Evolutionary conservation across 2,888 invertebrate genomes (phyloP), one percentile per base, ranked within the genome.

Genomic region (Drosophila anceps): DNA sequence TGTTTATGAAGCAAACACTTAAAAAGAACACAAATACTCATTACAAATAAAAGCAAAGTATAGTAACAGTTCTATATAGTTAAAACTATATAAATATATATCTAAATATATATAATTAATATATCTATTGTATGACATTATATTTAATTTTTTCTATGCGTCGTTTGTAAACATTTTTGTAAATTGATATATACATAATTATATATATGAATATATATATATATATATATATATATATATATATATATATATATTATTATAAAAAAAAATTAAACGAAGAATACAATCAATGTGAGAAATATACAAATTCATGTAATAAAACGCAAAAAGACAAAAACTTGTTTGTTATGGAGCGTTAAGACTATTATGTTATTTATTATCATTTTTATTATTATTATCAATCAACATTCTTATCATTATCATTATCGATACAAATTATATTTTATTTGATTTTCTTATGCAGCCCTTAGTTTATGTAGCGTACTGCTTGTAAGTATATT

Each of bases 271-370:
- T 37, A 53, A 62, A 35, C 54, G 33, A 44, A 59, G 44, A 69
- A 69, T 69, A 77, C 77, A 78, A 76, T 86, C 73, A 86, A 89
- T 84, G 90, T 89, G 88, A 84, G 78, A 88, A 77, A 79, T 84
- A 86, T 75, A 78, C 72, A 86, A 83, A 69, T 80, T 79, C 59
- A 76, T 88, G 90, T 85, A 87, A 90, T 85, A 90, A 89, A 89
- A 87, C 88, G 86, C 81, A 88, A 88, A 86, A 82, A 77, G 72
- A 60, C 58, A 81, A 65, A 61, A 73, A 20, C 44, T 73, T 79
- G 87, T 88, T 81, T 84, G 69, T 84, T 72, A 68, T 65, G 62
- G 61, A 69, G 82, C 81, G 81, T 71, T 79, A 37, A 61, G 50
- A 57, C 58, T 48, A 64, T 44, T 60, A 58, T 61, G 24, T 54